Evolutionary conservation across 2,797 vertebrate genomes (phyloP).

Genomic region (Halcyon chelicuti): DNA sequence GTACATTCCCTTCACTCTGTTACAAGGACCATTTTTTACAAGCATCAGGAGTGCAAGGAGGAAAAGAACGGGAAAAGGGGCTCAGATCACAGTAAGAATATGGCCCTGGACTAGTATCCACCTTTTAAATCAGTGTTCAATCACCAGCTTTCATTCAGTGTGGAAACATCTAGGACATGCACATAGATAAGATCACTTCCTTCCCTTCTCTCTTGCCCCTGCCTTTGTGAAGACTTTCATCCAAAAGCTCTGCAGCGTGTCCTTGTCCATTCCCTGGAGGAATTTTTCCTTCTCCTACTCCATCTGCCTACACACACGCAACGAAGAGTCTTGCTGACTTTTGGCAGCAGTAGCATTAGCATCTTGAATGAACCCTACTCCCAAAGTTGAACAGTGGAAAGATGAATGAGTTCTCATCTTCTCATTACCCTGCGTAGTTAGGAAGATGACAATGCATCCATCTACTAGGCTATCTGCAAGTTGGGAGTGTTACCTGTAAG

Average conservation of each 20-base stretch:
- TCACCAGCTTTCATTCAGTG: neutral
- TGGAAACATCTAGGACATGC: neutral
- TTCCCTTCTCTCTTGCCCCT: neutral
- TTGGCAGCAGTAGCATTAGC: neutral
- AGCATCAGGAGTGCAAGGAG: neutral
- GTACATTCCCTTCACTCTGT: neutral
- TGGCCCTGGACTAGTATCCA: neutral
- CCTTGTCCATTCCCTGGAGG: neutral
- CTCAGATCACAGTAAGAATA: neutral
- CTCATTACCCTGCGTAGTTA: neutral
- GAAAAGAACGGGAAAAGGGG: neutral
- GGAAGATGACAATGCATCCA: neutral
- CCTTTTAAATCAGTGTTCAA: neutral
- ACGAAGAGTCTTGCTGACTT: conserved; percentile 32
- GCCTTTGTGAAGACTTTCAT: neutral
- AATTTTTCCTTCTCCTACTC: neutral
- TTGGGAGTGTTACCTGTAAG: neutral
- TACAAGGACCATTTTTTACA: neutral
- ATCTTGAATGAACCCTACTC: neutral
- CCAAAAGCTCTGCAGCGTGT: neutral
- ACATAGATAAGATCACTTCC: neutral
- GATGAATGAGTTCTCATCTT: neutral
- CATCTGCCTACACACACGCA: conserved; percentile 32
- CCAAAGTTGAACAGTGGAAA: neutral
- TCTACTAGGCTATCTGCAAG: neutral